Evolutionary conservation across 2,888 invertebrate species (phyloP), one percentile per base, ranked within the genome.

Genomic region (Rapana venosa): DNA sequence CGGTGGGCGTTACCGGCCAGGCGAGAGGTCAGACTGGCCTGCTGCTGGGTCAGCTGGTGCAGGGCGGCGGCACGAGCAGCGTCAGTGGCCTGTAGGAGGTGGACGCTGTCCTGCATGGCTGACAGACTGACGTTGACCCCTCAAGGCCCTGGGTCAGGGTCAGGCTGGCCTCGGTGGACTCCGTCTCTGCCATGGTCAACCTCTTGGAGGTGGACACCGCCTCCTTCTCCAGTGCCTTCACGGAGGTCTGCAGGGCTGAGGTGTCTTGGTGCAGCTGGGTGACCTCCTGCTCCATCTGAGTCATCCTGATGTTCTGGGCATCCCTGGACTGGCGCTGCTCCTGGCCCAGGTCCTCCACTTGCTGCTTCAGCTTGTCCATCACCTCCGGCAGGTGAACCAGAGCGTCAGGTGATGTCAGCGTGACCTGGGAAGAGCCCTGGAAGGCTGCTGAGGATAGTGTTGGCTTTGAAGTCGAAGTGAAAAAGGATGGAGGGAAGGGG

Each of bases 41-140:
- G 87, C 87, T 87, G 70, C 26, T 47, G 74, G 87, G 87, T 22
- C 74, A 87, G n/a, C 17, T 74, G 30, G 47, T 30, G 70, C 47
- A 87, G 26, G 74, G 47, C 15, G 70, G 47, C 17, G 20, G 74
- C 74, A n/a, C 66, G 70, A n/a, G 47, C 87, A 17, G 36, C 47
- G 30, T 87, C 77, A 8, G 17, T 74, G 70, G 35, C 5, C 74
- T 87, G 87, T n/a, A 87, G 74, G 47, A 36, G 36, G 26, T 74
- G 74, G 8, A 87, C 35, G 26, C n/a, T 47, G 47, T 36, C 61
- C 32, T 35, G 47, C 74, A 74, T 74, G 35, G 20, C 47, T n/a
- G 87, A 47, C 66, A 87, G 87, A 47, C 74, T 87, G 0, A 70
- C 70, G 47, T 87, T 77, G 30, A 56, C 74, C 20, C 30, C 5